Evolutionary conservation across 2,888 invertebrate species (phyloP).

Genomic region (Platycnemis pennipes): DNA sequence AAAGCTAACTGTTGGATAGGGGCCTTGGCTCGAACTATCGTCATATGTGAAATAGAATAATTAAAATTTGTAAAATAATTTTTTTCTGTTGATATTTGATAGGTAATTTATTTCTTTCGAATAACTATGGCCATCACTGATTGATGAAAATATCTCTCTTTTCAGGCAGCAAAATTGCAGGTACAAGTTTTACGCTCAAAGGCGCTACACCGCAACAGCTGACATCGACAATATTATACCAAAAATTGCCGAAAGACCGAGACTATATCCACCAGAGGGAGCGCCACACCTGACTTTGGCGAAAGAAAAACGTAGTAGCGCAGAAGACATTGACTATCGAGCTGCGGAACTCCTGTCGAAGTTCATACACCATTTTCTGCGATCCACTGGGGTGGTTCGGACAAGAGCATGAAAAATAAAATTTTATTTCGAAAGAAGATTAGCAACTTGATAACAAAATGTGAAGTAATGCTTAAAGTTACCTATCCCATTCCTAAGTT

Average conservation of each 20-base stretch:
- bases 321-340: background rate
- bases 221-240: background rate
- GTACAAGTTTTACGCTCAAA: constrained; percentile 23
- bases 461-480: background rate
- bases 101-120: no score
- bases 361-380: background rate
- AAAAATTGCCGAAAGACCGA: background rate
- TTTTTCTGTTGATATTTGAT: no score
- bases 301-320: background rate
- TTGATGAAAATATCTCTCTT: no score
- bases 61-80: no score
- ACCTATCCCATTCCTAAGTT: background rate
- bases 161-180: background rate
- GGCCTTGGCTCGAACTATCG: no score
- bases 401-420: background rate
- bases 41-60: no score
- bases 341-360: constrained; percentile 5
- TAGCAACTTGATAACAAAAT: background rate
- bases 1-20: no score
- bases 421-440: background rate
- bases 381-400: constrained; percentile 28
- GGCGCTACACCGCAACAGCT: background rate
- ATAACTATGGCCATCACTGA: no score
- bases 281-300: background rate
- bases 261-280: background rate